Conservation (phyloP, 2,797 vertebrate species). For the Clangula hyemalis region DNA sequence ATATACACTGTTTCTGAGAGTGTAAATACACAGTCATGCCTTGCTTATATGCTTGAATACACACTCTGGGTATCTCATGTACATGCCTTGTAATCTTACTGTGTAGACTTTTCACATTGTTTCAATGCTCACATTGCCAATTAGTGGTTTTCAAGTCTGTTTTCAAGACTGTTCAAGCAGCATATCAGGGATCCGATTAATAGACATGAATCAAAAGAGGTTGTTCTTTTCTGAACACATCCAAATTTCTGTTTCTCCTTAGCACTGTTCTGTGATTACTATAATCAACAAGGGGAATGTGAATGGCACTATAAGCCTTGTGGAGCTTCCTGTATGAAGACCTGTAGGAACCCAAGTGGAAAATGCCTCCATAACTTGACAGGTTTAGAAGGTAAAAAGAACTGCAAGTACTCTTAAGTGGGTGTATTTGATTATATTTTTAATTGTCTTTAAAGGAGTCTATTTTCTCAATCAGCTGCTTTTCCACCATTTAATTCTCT, state of each 20-base stretch:
- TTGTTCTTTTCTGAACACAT: not conserved
- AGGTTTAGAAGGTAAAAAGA: conserved; percentile 79
- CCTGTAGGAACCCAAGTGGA: conserved; percentile 79
- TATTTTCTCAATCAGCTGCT: not conserved
- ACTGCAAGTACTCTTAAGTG: not conserved
- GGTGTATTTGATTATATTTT: not conserved
- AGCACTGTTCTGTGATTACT: conserved; percentile 84
- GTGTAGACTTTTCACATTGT: not conserved
- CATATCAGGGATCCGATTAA: not conserved
- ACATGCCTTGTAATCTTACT: not conserved
- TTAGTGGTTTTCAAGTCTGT: not conserved
- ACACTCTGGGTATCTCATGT: not conserved
- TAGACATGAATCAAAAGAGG: not conserved
- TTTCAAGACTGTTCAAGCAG: not conserved
- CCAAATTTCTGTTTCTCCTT: not conserved
- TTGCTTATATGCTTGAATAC: not conserved
- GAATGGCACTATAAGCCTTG: conserved; percentile 83
- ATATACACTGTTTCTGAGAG: not conserved
- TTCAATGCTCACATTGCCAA: not conserved
- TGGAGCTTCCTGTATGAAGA: conserved; percentile 79
- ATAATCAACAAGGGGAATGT: conserved; percentile 77
- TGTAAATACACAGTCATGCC: not conserved
- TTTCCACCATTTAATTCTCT: not conserved
- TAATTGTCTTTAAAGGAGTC: not conserved
- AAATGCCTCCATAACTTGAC: conserved; percentile 71